A percentile compares a stretch with the other conserved stretches of the same genome.
Evolutionary conservation across 2,797 vertebrate genomes (phyloP).

Genomic region (Cetoscarus ocellatus): DNA sequence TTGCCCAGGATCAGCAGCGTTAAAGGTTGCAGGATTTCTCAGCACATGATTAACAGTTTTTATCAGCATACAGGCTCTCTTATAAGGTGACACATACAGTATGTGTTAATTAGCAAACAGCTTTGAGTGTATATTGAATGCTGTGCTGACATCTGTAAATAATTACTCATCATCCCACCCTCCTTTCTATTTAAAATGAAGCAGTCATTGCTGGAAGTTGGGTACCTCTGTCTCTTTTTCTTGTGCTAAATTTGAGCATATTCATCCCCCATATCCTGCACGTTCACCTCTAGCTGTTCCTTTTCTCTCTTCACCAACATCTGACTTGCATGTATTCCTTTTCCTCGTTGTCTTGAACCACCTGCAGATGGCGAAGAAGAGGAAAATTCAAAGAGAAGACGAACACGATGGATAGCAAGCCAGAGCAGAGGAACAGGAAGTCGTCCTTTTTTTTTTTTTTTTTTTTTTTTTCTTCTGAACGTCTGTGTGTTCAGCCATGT

Average conservation of each 20-base stretch:
- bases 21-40: background rate
- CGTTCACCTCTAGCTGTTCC: background rate
- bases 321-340: background rate
- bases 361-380: constrained; percentile 28
- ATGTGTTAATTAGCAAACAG: background rate
- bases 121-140: no score
- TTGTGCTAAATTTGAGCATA: background rate
- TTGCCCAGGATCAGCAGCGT: constrained; percentile 4
- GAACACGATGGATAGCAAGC: constrained; percentile 13
- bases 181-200: no score
- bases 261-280: background rate
- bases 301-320: background rate
- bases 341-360: constrained; percentile 6
- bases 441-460: background rate
- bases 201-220: no score
- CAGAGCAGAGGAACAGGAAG: constrained; percentile 22
- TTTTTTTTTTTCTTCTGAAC: background rate
- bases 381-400: constrained; percentile 1
- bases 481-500: constrained; percentile 48
- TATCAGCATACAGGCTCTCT: background rate
- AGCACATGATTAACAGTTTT: background rate
- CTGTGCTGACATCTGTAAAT: no score
- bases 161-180: no score
- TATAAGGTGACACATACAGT: background rate
- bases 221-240: background rate